Conservation (phyloP, 2,888 invertebrate species). For the Amphipyra tragopoginis region DNA sequence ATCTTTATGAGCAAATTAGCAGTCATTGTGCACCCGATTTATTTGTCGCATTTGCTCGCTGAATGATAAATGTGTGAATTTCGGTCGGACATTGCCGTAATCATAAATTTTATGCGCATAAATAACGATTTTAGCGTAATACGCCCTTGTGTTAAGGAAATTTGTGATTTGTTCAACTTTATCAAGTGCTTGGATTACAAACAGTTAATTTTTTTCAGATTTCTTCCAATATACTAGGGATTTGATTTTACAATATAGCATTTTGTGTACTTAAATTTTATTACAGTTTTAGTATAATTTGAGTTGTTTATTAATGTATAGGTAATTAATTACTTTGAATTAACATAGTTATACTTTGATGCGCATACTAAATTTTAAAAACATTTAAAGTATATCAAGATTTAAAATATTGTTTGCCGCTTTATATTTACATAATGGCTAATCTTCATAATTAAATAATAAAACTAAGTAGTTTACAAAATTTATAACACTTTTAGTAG, state of each 20-base stretch:
- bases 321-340: too few relatives aligned
- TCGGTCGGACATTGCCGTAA: constrained; percentile 65
- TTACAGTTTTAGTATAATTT: too few relatives aligned
- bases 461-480: constrained; percentile 31
- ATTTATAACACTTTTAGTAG: constrained; percentile 42
- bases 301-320: too few relatives aligned
- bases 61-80: constrained; percentile 86
- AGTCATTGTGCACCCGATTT: constrained; percentile 88
- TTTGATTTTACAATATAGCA: too few relatives aligned
- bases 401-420: too few relatives aligned
- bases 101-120: constrained; percentile 61
- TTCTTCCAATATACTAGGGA: too few relatives aligned
- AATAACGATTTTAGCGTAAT: constrained; percentile 55
- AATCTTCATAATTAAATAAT: constrained; percentile 47
- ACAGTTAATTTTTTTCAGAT: not conserved
- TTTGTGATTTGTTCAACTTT: constrained; percentile 15
- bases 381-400: too few relatives aligned
- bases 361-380: too few relatives aligned
- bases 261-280: too few relatives aligned
- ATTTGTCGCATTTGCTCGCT: constrained; percentile 76
- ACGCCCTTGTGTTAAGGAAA: constrained; percentile 19
- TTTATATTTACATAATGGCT: constrained; percentile 17
- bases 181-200: not conserved
- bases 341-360: too few relatives aligned
- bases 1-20: constrained; percentile 89